Base-by-base conservation (phyloP, 2,888 invertebrate species). In the Conchocele bisecta region DNA sequence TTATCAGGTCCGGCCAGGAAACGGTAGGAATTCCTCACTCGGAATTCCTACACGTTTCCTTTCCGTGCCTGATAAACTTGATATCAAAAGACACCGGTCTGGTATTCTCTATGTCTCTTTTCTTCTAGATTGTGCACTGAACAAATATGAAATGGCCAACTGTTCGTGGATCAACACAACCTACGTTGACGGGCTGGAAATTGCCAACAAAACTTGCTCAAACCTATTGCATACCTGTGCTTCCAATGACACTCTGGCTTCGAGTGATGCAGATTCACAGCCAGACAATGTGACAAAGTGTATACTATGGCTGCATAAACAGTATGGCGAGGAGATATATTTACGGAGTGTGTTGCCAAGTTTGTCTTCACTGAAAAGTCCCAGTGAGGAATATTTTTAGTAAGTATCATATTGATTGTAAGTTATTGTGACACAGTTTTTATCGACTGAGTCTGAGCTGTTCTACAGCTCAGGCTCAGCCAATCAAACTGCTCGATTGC, bases 361-460 rank as follows among this genome's bases (percentile, higher is more conserved):
- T 20, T 44, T 76, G 59, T 56, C 71, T 11, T 65, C 51, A 41
- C 60, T 81, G 26, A 82, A 79, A 46, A 83, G 79, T 31, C 85
- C 88, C 0, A 85, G 84, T 59, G 86, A 87, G 35, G 89, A 89
- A 44, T 89, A 86, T 54, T 89, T 88, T 75, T 86, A 87, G 89
- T 89, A 71, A 84, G 87, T 81, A n/a, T 13, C 15, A 7, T 3
- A 6, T 59, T 15, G 7, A 39, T 22, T 60, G 53, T 54, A 20
- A 39, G 28, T 22, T 15, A 24, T n/a, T n/a, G n/a, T n/a, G 11
- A 35, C 37, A 35, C 37, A n/a, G 11, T 11, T 13, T 35, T 11
- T 13, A 35, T 13, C 37, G n/a, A 35, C 13, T 35, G 11, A n/a
- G 11, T 11, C 11, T n/a, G n/a, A 35, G 37, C 37, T 35, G 11